A percentile compares a stretch with the other conserved stretches of the same genome.
Conservation (phyloP, 2,888 invertebrate species). For the Tiliacea aurago region DNA sequence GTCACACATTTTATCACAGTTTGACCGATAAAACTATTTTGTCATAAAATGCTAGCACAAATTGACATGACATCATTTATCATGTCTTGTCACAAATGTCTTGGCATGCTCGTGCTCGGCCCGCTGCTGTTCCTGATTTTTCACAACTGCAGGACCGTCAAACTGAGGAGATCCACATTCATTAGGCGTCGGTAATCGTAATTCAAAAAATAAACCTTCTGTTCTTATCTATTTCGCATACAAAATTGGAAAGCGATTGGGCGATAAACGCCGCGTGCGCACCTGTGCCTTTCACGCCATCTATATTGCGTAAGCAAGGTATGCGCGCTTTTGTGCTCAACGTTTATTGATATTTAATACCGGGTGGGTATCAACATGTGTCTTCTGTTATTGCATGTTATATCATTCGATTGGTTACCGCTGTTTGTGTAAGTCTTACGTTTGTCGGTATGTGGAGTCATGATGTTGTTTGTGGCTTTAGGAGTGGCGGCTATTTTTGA, state of each 20-base stretch:
- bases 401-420: constrained; percentile 40
- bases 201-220: constrained; percentile 38
- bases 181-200: background rate
- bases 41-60: no score
- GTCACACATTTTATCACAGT: no score
- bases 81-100: no score
- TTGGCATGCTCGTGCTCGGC: no score
- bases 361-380: constrained; percentile 42
- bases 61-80: no score
- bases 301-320: constrained; percentile 61
- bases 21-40: no score
- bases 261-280: constrained; percentile 61
- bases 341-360: constrained; percentile 63
- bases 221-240: constrained; percentile 26
- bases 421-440: constrained; percentile 33
- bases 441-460: constrained; percentile 7
- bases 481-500: constrained; percentile 28
- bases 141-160: no score
- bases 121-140: no score
- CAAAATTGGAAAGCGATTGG: constrained; percentile 69
- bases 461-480: constrained; percentile 9
- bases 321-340: constrained; percentile 60
- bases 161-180: no score
- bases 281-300: constrained; percentile 71
- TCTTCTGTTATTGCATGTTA: constrained; percentile 55